phyloP scores from a whole-genome alignment of 1,140 invertebrate species.

The Bursaphelenchus mucronatus region DNA sequence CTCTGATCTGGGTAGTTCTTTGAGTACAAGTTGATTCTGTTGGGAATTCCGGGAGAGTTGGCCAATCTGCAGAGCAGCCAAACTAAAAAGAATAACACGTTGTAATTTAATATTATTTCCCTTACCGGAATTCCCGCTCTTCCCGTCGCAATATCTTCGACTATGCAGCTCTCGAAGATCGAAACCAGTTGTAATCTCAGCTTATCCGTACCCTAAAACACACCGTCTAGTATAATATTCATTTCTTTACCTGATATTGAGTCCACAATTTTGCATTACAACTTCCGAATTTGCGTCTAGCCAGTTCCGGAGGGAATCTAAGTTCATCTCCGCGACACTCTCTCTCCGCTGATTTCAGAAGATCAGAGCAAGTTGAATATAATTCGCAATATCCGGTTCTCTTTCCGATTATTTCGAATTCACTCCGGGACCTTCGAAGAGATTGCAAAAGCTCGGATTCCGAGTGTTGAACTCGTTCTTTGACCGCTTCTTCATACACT shows the following conservation, averaged over 20 bases:
- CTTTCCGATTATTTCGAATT: not conserved
- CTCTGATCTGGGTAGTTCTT: conserved; percentile 1
- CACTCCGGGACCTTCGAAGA: too few species aligned
- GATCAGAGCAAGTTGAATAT: conserved; percentile 10
- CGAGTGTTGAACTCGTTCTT: too few species aligned
- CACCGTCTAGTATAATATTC: not conserved
- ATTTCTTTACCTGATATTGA: conserved; percentile 11
- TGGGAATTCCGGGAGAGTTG: conserved; percentile 1
- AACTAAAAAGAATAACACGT: not conserved
- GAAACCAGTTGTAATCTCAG: conserved; percentile 2
- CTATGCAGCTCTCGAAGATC: conserved; percentile 5
- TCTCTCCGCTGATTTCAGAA: not conserved
- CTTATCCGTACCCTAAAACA: conserved; percentile 10
- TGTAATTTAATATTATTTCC: not conserved
- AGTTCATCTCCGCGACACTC: not conserved
- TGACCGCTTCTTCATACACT: not conserved
- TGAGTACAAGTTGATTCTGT: not conserved
- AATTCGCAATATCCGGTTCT: conserved; percentile 19
- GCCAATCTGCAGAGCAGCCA: conserved; percentile 10
- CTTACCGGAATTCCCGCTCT: not conserved
- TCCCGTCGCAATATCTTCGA: conserved; percentile 12
- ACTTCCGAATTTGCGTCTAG: not conserved
- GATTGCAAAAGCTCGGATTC: too few species aligned
- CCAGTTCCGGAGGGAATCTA: not conserved
- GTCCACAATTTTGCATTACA: conserved; percentile 13